Evolutionary conservation across 30 jellyfish, hydroid and myxozoan species (phyloP), one percentile per base, ranked within the genome.

Genomic region (Hydractinia symbiolongicarpus): DNA sequence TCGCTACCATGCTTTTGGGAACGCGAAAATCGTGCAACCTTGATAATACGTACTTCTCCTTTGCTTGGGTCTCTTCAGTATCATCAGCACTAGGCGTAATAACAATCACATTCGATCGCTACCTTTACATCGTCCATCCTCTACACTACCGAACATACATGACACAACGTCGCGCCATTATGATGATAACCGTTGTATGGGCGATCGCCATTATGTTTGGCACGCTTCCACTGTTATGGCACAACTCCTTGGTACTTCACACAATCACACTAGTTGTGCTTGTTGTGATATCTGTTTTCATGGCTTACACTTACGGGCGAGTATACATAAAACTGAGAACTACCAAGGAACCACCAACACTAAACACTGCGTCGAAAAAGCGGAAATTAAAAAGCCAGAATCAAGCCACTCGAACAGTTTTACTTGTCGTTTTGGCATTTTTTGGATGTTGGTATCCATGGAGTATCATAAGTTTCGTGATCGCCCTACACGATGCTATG

Each of bases 391-490:
- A 30, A 30, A 30, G 44, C 44, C 95, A 86, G 50, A 76, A 77
- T 66, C 96, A 88, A 62, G 96, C 96, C 9, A 82, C 96, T 8
- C 58, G 87, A 49, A 88, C 96, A 16, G 86, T 88, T 53, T 85
- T 89, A 5, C 74, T 88, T 50, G 88, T 88, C 53, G 72, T 83
- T 30, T 55, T 88, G 19, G 87, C 94, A 15, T 83, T 88, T 84
- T 82, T 55, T 13, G 84, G 90, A 8, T 88, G 96, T 20, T 88
- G 96, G 96, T 20, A 77, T 49, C 96, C 96, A 50, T 88, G 86
- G 79, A 75, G 73, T 44, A 20, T 84, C 14, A 21, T 79, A 15
- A 79, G 87, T 21, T 66, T 79, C 66, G 49, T 67, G 6, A 68
- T 79, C 21, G 83, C 87, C 4, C 50, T 79, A 71, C n/a, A 50